phyloP scores from a whole-genome alignment of 2,113 vertebrate genomes.

The Xiphophorus maculatus region DNA sequence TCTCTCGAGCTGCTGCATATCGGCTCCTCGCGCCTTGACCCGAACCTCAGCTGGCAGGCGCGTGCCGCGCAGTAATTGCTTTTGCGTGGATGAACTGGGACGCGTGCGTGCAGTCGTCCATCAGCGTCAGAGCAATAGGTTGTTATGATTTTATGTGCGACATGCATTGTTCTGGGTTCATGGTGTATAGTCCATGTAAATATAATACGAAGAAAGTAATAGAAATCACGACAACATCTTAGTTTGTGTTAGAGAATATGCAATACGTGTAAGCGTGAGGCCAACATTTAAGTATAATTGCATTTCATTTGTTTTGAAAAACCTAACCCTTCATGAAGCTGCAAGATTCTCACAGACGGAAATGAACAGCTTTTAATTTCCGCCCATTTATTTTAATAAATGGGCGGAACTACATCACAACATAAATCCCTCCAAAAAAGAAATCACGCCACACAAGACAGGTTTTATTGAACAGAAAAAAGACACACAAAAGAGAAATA shows the following conservation, averaged over 20 bases:
- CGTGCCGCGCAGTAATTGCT: constrained; percentile 64
- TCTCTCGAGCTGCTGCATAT: neutral
- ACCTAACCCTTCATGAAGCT: neutral
- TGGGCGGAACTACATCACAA: neutral
- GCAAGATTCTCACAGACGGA: too few relatives aligned
- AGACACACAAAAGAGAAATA: constrained; percentile 45
- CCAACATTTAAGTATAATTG: neutral
- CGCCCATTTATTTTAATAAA: neutral
- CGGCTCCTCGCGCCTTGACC: constrained; percentile 12
- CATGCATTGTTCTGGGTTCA: neutral
- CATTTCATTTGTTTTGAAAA: neutral
- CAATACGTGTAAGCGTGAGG: neutral
- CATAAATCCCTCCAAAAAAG: constrained; percentile 12
- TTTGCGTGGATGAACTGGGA: constrained; percentile 23
- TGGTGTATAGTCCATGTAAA: neutral
- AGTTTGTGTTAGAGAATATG: neutral
- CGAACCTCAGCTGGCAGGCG: constrained; percentile 48
- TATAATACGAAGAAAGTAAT: neutral
- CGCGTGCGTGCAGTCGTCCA: constrained; percentile 43
- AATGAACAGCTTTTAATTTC: too few relatives aligned
- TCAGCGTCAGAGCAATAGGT: neutral
- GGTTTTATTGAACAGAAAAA: constrained; percentile 68
- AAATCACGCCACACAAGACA: constrained; percentile 47
- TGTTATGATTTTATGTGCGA: neutral
- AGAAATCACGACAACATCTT: neutral